phyloP scores from a whole-genome alignment of 2,113 vertebrate species.

The Festucalex cinctus region DNA sequence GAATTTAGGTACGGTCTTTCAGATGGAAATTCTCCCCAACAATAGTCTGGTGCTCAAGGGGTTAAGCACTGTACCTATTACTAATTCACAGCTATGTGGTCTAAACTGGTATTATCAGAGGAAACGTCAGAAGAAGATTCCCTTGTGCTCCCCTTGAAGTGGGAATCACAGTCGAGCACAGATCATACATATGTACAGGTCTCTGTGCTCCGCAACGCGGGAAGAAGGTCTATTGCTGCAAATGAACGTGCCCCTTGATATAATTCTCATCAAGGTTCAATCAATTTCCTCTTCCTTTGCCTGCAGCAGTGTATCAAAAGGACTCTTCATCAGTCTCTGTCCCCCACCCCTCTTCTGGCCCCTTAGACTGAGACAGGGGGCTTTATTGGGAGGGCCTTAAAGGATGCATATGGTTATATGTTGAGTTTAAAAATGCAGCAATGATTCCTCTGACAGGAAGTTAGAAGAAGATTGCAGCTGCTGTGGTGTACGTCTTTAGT shows the following conservation, averaged over 20 bases:
- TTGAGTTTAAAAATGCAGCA: constrained; percentile 21
- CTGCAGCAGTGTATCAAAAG: constrained; percentile 66
- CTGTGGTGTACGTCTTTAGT: background rate
- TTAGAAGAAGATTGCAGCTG: background rate
- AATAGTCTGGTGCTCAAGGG: background rate
- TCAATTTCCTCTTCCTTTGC: constrained; percentile 63
- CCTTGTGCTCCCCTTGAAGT: constrained; percentile 49
- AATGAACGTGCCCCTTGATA: constrained; percentile 64
- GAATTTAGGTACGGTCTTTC: constrained; percentile 1
- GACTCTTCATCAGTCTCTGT: constrained; percentile 55
- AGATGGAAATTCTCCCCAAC: background rate
- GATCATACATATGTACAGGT: constrained; percentile 63
- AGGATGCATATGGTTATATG: constrained; percentile 12
- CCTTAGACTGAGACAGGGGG: constrained; percentile 35
- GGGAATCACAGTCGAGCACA: constrained; percentile 52
- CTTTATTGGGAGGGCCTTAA: constrained; percentile 17
- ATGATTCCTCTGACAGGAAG: background rate
- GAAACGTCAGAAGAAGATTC: constrained; percentile 41
- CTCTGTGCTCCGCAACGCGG: constrained; percentile 35
- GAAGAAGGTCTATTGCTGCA: constrained; percentile 48
- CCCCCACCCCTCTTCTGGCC: constrained; percentile 31
- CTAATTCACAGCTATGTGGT: constrained; percentile 34
- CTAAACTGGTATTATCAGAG: constrained; percentile 46
- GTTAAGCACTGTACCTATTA: constrained; percentile 30
- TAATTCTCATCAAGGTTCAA: constrained; percentile 70